A percentile compares a stretch with the other conserved stretches of the same genome.
These are phyloP conservation scores for Proctacanthus coquilletti DNA, from an alignment of 1,140 invertebrate species.

Conservation along the genomic window DNA sequence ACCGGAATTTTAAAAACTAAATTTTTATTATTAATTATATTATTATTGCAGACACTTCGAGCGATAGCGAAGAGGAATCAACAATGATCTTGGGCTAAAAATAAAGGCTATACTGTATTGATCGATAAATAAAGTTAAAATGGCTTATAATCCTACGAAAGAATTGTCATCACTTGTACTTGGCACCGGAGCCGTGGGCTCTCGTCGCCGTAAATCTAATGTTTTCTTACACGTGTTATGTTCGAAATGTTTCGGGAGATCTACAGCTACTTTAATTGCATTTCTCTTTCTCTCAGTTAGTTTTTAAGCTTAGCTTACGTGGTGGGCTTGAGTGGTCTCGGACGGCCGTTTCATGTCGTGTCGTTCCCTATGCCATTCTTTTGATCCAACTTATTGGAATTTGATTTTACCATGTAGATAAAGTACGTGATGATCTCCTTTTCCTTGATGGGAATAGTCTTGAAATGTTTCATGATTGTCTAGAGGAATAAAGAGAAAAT, in stretches of 20 bases:
- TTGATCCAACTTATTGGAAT: conserved; percentile 82
- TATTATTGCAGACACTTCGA: conserved; percentile 4
- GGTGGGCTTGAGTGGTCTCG: not conserved
- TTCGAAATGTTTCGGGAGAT: not conserved
- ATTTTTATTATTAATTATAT: conserved; percentile 1
- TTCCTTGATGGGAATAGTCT: conserved; percentile 81
- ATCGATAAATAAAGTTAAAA: not conserved
- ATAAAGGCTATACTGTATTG: not conserved
- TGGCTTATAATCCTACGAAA: too few species aligned
- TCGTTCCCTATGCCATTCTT: conserved; percentile 49
- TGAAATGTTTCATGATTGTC: conserved; percentile 88
- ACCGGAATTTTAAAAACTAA: not conserved
- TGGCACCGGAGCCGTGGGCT: too few species aligned
- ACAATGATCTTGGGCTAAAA: conserved; percentile 5
- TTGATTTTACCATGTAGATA: conserved; percentile 91
- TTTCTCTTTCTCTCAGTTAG: not conserved
- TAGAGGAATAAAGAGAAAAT: conserved; percentile 32
- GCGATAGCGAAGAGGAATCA: conserved; percentile 9
- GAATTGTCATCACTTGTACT: too few species aligned
- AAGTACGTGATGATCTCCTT: conserved; percentile 93
- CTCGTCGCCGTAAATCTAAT: conserved; percentile 1
- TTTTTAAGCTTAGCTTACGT: conserved; percentile 2
- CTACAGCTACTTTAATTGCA: not conserved
- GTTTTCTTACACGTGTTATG: not conserved
- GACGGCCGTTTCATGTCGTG: conserved; percentile 16